Percentiles rank a stretch among this genome's conserved stretches.
phyloP scores from a whole-genome alignment of 1,140 invertebrate genomes.

The Penaeus japonicus region DNA sequence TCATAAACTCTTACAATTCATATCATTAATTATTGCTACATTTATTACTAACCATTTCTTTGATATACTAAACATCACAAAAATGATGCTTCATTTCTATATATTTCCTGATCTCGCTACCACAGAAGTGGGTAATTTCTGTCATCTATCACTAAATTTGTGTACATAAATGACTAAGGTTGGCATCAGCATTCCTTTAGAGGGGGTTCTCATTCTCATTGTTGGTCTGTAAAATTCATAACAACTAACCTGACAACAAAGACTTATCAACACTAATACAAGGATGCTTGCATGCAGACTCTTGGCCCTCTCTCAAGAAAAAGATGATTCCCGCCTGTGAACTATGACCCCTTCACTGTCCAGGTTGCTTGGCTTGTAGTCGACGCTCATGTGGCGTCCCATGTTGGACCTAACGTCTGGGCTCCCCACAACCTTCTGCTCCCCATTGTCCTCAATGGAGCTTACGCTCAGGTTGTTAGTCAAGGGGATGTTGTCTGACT shows the following conservation, averaged over 20 bases:
- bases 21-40: too few species aligned
- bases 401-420: constrained; percentile 21
- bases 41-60: neutral
- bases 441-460: constrained; percentile 46
- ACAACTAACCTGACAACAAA: neutral
- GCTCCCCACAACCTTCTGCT: constrained; percentile 26
- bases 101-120: neutral
- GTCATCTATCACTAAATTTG: constrained; percentile 31
- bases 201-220: neutral
- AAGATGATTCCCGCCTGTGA: constrained; percentile 3
- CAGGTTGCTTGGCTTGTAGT: constrained; percentile 43
- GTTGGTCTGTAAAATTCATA: neutral
- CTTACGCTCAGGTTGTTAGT: constrained; percentile 44
- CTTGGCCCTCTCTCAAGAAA: constrained; percentile 36
- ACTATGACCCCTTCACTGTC: constrained; percentile 31
- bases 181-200: neutral
- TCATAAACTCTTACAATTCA: too few species aligned
- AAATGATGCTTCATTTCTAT: too few species aligned
- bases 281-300: neutral
- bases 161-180: neutral
- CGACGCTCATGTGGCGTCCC: constrained; percentile 19
- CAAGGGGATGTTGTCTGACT: neutral
- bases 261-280: neutral
- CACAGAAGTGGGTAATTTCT: neutral
- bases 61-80: neutral